phyloP scores from a whole-genome alignment of 2,888 invertebrate species.

The Ischnura elegans region DNA sequence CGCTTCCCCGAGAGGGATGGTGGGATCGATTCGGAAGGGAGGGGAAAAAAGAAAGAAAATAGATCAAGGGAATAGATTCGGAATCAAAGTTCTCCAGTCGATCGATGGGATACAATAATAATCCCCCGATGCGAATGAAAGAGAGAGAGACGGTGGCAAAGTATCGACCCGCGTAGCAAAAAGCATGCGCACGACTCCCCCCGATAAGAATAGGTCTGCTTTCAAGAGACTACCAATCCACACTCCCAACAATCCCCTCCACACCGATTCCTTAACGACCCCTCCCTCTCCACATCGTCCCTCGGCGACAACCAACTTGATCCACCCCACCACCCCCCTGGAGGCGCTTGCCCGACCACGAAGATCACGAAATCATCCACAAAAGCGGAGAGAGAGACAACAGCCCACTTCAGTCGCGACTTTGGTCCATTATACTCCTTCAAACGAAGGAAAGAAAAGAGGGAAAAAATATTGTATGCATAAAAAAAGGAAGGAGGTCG shows the following conservation, averaged over 20 bases:
- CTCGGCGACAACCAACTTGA: conserved; percentile 7
- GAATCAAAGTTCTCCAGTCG: background rate
- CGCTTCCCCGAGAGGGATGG: background rate
- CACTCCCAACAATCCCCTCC: background rate
- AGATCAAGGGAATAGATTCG: background rate
- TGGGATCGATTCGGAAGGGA: background rate
- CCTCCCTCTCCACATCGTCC: background rate
- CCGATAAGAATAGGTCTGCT: background rate
- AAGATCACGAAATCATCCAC: conserved; percentile 44
- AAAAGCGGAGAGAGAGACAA: conserved; percentile 39
- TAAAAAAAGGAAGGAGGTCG: background rate
- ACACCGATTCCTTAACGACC: background rate
- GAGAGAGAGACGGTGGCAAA: background rate
- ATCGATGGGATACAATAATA: conserved; percentile 46
- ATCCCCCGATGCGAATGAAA: conserved; percentile 44
- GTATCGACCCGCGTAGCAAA: background rate
- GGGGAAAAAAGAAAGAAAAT: background rate
- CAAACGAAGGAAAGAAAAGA: too few relatives aligned
- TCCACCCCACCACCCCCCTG: too few relatives aligned
- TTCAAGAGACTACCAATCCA: background rate
- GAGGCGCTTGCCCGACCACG: background rate
- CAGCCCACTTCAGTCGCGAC: conserved; percentile 30
- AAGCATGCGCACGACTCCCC: conserved; percentile 34
- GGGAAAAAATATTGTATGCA: too few relatives aligned
- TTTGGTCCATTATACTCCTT: conserved; percentile 14